These are phyloP conservation scores for Falco concolor DNA, from an alignment of 2,797 vertebrate genomes.

Conservation along the genomic window DNA sequence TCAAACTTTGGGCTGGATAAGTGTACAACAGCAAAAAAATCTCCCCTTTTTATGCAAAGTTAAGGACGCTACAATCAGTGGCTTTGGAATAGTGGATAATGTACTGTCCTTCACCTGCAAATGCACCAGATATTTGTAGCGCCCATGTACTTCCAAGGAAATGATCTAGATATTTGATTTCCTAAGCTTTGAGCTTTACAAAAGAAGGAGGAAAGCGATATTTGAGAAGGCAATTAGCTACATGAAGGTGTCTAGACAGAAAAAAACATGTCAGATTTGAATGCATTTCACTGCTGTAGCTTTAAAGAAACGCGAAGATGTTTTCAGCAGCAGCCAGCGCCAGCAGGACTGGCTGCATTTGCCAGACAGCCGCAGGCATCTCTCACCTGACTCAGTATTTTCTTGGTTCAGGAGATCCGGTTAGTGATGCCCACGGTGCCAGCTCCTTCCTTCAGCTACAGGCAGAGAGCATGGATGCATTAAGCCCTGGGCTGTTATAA, in stretches of 20 bases:
- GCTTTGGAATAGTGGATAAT: not conserved
- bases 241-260: not conserved
- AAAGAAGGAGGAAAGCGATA: not conserved
- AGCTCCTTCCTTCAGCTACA: not conserved
- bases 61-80: not conserved
- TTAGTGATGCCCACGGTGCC: not conserved
- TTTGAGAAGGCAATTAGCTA: not conserved
- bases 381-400: not conserved
- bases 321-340: not conserved
- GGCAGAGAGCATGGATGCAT: not conserved
- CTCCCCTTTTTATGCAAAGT: not conserved
- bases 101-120: not conserved
- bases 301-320: not conserved
- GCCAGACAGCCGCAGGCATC: not conserved
- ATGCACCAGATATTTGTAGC: not conserved
- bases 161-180: not conserved
- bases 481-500: no score
- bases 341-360: not conserved
- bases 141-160: not conserved
- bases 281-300: not conserved
- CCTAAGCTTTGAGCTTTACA: not conserved
- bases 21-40: not conserved
- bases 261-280: not conserved
- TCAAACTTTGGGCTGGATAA: not conserved
- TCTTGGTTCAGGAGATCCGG: not conserved